These are phyloP conservation scores for Cheilosia scutellata DNA, from an alignment of 2,888 invertebrate genomes.

Conservation along the genomic window DNA sequence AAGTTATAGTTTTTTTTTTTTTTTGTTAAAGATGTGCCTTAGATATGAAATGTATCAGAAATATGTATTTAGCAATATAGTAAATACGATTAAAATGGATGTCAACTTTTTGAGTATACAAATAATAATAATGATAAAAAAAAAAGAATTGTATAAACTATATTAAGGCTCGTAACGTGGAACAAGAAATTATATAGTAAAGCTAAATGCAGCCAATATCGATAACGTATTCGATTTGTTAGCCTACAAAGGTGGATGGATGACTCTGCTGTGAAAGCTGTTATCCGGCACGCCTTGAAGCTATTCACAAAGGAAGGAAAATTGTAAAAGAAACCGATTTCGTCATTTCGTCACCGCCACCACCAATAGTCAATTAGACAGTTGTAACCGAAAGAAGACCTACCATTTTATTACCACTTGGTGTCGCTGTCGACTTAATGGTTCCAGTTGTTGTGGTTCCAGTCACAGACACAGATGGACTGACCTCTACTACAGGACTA, in stretches of 20 bases:
- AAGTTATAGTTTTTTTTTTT: conserved; percentile 1
- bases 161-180: conserved; percentile 17
- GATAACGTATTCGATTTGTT: conserved; percentile 1
- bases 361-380: conserved; percentile 80
- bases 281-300: conserved; percentile 44
- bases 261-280: conserved; percentile 31
- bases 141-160: not conserved
- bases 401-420: conserved; percentile 85
- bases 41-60: conserved; percentile 47
- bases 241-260: conserved; percentile 49
- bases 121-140: not conserved
- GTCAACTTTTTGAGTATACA: not conserved
- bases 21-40: not conserved
- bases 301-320: conserved; percentile 44
- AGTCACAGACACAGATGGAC: conserved; percentile 78
- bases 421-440: conserved; percentile 69
- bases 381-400: conserved; percentile 86
- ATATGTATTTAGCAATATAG: conserved; percentile 16
- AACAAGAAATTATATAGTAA: conserved; percentile 30
- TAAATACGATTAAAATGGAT: not conserved
- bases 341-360: conserved; percentile 41
- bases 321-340: conserved; percentile 44
- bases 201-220: not conserved
- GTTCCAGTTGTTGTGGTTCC: conserved; percentile 78
- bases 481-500: conserved; percentile 72